phyloP scores from a whole-genome alignment of 2,797 vertebrate species.

The Sebastes elongatus region DNA sequence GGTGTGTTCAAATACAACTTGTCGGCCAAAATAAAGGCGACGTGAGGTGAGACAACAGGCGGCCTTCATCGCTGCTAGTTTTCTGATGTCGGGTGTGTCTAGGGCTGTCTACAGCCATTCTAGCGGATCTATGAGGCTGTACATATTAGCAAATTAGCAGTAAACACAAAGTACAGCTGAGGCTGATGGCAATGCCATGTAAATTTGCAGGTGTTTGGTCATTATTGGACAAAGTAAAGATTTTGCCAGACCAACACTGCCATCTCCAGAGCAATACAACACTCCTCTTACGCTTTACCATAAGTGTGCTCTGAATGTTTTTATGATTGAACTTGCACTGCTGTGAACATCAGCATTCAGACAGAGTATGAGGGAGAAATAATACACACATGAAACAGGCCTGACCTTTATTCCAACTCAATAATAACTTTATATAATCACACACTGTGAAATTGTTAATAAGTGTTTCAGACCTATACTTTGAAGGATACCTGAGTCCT shows the following conservation, averaged over 20 bases:
- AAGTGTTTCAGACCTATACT: slow-evolving; percentile 6
- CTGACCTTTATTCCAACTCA: slow-evolving; percentile 27
- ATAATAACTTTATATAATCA: slow-evolving; percentile 15
- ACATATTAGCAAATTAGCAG: no score
- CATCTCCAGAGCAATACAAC: background rate
- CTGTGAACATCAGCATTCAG: background rate
- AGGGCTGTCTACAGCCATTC: no score
- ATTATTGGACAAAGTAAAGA: background rate
- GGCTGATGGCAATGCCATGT: background rate
- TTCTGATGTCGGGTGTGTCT: no score
- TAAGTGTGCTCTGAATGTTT: background rate
- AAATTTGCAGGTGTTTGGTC: background rate
- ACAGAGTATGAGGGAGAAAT: background rate
- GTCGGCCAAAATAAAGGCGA: no score
- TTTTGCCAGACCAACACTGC: background rate
- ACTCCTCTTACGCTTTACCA: background rate
- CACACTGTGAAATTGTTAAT: slow-evolving; percentile 21
- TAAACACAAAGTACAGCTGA: no score
- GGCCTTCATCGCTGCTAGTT: no score
- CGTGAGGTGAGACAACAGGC: no score
- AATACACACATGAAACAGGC: background rate
- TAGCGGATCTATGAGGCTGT: no score
- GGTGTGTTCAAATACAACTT: no score
- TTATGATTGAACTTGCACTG: background rate
- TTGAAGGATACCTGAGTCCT: slow-evolving; percentile 4